A percentile compares a stretch with the other conserved stretches of the same genome.
These are phyloP conservation scores for Anabacerthia variegaticeps DNA, from an alignment of 2,797 vertebrate genomes.

Conservation along the genomic window DNA sequence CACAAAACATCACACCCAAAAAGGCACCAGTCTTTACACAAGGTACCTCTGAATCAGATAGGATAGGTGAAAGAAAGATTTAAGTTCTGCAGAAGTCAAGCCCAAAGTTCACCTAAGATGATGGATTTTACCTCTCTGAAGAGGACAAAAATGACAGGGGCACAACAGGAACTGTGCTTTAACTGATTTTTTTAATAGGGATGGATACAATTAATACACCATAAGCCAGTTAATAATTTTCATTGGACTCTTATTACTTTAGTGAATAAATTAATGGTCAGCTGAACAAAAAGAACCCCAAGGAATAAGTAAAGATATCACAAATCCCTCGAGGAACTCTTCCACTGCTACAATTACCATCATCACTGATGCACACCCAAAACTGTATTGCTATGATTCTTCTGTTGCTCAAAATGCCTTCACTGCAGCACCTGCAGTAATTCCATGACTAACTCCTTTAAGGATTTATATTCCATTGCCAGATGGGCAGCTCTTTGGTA, in stretches of 20 bases:
- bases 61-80: not conserved
- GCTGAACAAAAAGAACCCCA: not conserved
- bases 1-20: not conserved
- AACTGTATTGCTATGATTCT: not conserved
- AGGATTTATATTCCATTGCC: not conserved
- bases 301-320: not conserved
- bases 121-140: not conserved
- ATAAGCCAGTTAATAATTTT: not conserved
- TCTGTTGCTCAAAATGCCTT: not conserved
- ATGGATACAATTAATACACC: not conserved
- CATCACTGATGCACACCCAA: not conserved
- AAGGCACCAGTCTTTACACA: not conserved
- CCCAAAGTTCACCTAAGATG: not conserved
- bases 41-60: not conserved
- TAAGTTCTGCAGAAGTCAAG: not conserved
- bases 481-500: conserved; percentile 65
- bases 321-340: not conserved
- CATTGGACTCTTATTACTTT: not conserved
- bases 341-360: not conserved
- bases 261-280: conserved; percentile 31
- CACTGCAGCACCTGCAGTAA: not conserved
- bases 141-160: not conserved
- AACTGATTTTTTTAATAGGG: conserved; percentile 25
- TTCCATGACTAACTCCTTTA: not conserved
- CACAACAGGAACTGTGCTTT: not conserved